Conservation (phyloP, 2,113 vertebrate genomes). For the Nettapus auritus region DNA sequence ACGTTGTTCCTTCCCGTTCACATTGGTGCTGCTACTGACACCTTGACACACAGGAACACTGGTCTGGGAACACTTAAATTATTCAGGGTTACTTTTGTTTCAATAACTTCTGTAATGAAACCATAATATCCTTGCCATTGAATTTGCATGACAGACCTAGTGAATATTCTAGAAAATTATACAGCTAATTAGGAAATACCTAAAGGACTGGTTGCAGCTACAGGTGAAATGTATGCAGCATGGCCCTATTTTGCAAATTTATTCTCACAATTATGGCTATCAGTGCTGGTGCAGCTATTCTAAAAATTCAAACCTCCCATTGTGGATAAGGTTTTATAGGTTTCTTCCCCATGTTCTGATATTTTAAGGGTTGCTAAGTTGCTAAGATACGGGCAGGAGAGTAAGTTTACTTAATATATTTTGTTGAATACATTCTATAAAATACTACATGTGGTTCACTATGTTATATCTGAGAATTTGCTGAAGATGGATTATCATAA, state of each 20-base stretch:
- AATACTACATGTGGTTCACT: slow-evolving; percentile 57
- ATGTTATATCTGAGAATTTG: slow-evolving; percentile 70
- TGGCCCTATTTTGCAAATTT: slow-evolving; percentile 21
- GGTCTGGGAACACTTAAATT: neutral
- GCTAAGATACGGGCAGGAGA: slow-evolving; percentile 66
- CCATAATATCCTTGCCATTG: neutral
- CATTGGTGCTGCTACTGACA: neutral
- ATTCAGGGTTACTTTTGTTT: neutral
- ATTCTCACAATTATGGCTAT: neutral
- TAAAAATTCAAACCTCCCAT: neutral
- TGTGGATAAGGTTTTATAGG: neutral
- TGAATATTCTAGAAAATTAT: neutral
- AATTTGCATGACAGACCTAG: neutral
- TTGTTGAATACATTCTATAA: slow-evolving; percentile 68
- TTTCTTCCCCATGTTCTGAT: slow-evolving; percentile 3
- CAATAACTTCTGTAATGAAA: neutral
- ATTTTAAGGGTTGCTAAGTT: slow-evolving; percentile 61
- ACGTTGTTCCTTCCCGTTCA: neutral
- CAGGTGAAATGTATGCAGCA: neutral
- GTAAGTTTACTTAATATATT: slow-evolving; percentile 54
- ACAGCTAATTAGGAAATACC: neutral
- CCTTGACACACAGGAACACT: neutral
- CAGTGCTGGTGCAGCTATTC: neutral
- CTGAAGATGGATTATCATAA: slow-evolving; percentile 72
- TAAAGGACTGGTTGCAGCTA: neutral